These are phyloP conservation scores for Leistus spinibarbis DNA, from an alignment of 2,888 invertebrate species.

Conservation along the genomic window DNA sequence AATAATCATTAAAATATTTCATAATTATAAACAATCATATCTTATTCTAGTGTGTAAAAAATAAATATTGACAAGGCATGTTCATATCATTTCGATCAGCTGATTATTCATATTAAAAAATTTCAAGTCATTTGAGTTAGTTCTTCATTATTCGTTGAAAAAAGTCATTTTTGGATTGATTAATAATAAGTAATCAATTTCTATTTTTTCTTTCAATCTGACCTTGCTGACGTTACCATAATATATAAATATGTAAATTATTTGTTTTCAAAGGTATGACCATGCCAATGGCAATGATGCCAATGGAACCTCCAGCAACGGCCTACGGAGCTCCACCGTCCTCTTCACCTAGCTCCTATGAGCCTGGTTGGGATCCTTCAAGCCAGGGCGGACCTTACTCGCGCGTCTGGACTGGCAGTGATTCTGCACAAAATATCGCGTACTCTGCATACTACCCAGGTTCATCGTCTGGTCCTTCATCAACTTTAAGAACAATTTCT, in stretches of 20 bases:
- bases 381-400: constrained; percentile 78
- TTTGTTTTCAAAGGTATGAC: constrained; percentile 65
- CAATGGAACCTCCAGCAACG: constrained; percentile 64
- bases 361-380: constrained; percentile 72
- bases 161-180: too few species aligned
- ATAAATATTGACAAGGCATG: too few species aligned
- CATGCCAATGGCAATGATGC: constrained; percentile 70
- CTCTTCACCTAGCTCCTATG: constrained; percentile 73
- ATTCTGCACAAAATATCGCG: constrained; percentile 66
- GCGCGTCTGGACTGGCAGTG: constrained; percentile 69
- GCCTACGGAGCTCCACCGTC: constrained; percentile 74
- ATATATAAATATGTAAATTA: not conserved
- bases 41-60: too few species aligned
- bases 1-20: too few species aligned
- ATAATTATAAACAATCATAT: too few species aligned
- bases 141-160: too few species aligned
- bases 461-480: constrained; percentile 63
- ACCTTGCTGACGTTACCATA: constrained; percentile 30
- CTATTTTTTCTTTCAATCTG: too few species aligned
- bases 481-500: constrained; percentile 54
- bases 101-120: too few species aligned
- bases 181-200: too few species aligned
- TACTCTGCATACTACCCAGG: constrained; percentile 76
- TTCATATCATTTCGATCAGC: too few species aligned
- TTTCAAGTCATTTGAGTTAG: too few species aligned